Evolutionary conservation across 2,797 vertebrate species (phyloP).

Genomic region (Chrysolophus pictus): DNA sequence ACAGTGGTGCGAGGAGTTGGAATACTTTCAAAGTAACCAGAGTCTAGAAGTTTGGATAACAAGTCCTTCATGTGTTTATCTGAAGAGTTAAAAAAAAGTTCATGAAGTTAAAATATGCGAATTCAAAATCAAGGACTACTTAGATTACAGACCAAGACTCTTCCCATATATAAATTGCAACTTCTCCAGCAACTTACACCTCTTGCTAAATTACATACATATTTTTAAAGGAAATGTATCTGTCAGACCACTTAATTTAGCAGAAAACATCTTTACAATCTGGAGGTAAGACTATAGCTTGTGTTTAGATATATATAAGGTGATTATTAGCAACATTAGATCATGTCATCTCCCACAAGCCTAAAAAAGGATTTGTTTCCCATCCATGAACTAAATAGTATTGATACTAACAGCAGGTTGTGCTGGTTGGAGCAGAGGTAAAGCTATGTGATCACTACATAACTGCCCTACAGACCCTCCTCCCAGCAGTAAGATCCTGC

Average conservation of each 20-base stretch:
- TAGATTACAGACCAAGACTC: neutral
- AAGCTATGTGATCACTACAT: neutral
- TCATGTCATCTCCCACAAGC: neutral
- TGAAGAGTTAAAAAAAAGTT: conserved; percentile 70
- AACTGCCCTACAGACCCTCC: neutral
- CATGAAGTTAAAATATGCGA: neutral
- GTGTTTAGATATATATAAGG: neutral
- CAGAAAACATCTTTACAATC: neutral
- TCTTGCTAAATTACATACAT: neutral
- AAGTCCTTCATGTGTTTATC: conserved; percentile 92
- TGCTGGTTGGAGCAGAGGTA: neutral
- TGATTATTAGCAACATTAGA: neutral
- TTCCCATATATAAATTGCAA: neutral
- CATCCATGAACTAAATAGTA: neutral
- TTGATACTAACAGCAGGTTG: neutral
- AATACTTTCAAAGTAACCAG: conserved; percentile 90
- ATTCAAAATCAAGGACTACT: neutral
- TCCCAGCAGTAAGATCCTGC: neutral
- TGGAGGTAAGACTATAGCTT: neutral
- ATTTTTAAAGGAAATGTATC: neutral
- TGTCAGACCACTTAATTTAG: neutral
- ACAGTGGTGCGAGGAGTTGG: conserved; percentile 78
- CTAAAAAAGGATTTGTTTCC: neutral
- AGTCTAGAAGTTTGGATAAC: conserved; percentile 86
- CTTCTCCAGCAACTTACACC: neutral